Evolutionary conservation across 2,113 vertebrate species (phyloP), one percentile per base, ranked within the genome.

Genomic region (Tinamus guttatus): DNA sequence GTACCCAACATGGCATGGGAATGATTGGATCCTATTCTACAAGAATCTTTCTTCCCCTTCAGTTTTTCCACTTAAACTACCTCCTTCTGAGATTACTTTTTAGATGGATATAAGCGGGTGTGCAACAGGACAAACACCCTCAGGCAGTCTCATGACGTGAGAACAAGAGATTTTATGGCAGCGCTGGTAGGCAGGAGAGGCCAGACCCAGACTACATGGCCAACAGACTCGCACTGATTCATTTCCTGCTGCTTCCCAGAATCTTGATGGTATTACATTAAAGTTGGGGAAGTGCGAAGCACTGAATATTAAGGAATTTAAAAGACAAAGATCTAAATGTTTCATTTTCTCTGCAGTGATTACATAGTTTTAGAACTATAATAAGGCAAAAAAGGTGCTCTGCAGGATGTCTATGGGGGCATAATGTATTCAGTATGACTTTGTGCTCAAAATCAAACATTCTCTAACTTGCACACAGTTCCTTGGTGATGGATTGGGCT

Each of bases 1-100:
- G 9, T 49, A 8, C 13, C 6, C 13, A 38, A 0, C 60, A 21
- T 1, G 7, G 6, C 11, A 24, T 75, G n/a, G 25, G 64, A 56
- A 69, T 22, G 40, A 19, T 47, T 54, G 24, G 18, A 88, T 22
- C 1, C 1, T 64, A 1, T 30, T 22, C 45, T 13, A 24, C 15
- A 63, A 51, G 14, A 22, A 51, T 10, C 41, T 5, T 74, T 81
- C 20, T 70, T 4, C 30, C 17, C 13, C 3, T 64, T 79, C 13
- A 28, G 5, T 32, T 87, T 21, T 69, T 86, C 24, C 18, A 6
- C 13, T 27, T 76, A 64, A 19, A 20, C 27, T 24, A 25, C 5
- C 4, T 16, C 5, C 41, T 32, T 68, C 64, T 47, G 20, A 47
- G 21, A 47, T 47, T 32, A n/a, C 13, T 45, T 45, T 67, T 47